A percentile compares a stretch with the other conserved stretches of the same genome.
Conservation (phyloP, 2,113 vertebrate species). For the Crypturellus undulatus region DNA sequence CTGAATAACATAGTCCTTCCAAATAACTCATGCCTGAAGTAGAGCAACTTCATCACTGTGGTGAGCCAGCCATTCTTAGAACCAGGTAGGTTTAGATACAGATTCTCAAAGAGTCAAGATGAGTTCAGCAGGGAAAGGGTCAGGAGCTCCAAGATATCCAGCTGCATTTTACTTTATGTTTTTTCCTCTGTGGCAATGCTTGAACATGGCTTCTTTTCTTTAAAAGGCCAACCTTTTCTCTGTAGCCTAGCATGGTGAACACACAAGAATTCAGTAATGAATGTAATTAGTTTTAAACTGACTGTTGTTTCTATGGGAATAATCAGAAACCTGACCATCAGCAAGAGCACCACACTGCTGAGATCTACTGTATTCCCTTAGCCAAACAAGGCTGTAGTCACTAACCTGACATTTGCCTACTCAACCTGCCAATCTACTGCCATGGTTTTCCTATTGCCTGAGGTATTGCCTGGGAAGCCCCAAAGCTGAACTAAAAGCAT, state of each 20-base stretch:
- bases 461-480: neutral
- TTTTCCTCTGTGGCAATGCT: neutral
- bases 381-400: neutral
- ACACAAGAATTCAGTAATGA: neutral
- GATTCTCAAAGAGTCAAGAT: neutral
- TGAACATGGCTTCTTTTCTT: neutral
- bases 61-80: neutral
- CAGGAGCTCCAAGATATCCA: neutral
- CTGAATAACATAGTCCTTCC: neutral
- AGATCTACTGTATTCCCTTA: neutral
- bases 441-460: neutral
- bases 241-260: slow-evolving; percentile 15
- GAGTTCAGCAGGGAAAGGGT: neutral
- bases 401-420: neutral
- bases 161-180: neutral
- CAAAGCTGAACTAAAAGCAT: neutral
- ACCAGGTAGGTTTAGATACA: neutral
- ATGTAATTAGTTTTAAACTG: slow-evolving; percentile 35
- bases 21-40: neutral
- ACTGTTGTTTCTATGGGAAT: slow-evolving; percentile 33
- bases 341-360: neutral
- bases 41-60: neutral
- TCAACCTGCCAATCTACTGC: neutral
- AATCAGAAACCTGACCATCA: slow-evolving; percentile 14
- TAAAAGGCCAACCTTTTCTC: slow-evolving; percentile 16